Evolutionary conservation across 2,797 vertebrate genomes (phyloP).

Genomic region (Etheostoma perlongum): DNA sequence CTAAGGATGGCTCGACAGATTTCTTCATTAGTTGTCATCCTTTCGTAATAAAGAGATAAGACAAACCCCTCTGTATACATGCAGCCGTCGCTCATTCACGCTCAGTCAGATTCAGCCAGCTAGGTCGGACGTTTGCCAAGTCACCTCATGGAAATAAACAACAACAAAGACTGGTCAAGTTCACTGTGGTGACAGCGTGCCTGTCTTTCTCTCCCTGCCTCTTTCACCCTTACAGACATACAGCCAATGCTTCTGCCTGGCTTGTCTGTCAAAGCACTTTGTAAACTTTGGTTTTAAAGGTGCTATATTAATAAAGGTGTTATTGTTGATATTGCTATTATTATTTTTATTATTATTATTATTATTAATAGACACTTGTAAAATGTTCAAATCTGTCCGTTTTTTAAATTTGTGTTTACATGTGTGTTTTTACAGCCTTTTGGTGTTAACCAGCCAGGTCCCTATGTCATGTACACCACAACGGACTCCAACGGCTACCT

Average conservation of each 20-base stretch:
- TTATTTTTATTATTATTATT: too few species aligned
- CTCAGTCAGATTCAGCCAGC: conserved; percentile 44
- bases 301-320: too few species aligned
- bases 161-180: conserved; percentile 30
- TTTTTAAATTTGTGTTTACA: conserved; percentile 20
- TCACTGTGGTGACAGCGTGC: conserved; percentile 4
- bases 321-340: too few species aligned
- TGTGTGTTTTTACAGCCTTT: conserved; percentile 88
- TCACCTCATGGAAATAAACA: conserved; percentile 30
- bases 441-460: conserved; percentile 97
- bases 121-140: conserved; percentile 27
- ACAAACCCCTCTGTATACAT: conserved; percentile 34
- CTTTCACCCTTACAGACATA: conserved; percentile 23
- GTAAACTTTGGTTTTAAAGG: too few species aligned
- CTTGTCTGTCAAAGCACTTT: too few species aligned
- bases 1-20: conserved; percentile 51
- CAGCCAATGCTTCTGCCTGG: conserved; percentile 20
- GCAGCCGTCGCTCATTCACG: conserved; percentile 41
- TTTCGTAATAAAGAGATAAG: conserved; percentile 66
- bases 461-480: conserved; percentile 97
- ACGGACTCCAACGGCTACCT: conserved; percentile 94
- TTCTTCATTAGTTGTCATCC: conserved; percentile 69
- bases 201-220: conserved; percentile 32
- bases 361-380: conserved; percentile 14
- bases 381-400: neutral